A percentile compares a stretch with the other conserved stretches of the same genome.
Conservation (phyloP, 2,113 vertebrate genomes). For the Hippotragus niger region DNA sequence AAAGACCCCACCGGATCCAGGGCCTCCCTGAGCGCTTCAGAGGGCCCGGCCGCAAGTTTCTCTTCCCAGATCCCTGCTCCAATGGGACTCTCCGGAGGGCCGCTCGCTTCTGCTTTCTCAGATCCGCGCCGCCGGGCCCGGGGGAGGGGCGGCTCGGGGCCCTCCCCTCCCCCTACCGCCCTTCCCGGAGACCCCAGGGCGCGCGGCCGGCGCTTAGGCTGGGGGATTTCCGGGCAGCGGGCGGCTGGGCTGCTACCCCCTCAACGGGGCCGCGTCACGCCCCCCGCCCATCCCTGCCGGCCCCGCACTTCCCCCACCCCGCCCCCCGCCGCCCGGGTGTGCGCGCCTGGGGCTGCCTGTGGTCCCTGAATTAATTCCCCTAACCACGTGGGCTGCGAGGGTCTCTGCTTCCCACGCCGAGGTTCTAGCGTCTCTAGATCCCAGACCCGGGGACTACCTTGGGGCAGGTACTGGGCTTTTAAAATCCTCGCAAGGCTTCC, state of each 20-base stretch:
- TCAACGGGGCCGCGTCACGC: background rate
- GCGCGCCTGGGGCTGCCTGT: background rate
- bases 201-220: background rate
- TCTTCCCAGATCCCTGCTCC: constrained; percentile 15
- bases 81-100: rapidly evolving
- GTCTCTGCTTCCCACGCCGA: background rate
- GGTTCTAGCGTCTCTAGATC: background rate
- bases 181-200: background rate
- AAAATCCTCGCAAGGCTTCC: background rate
- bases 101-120: constrained; percentile 42
- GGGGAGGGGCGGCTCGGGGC: background rate
- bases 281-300: rapidly evolving
- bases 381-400: background rate
- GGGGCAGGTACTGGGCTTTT: background rate
- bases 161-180: background rate
- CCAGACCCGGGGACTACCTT: background rate
- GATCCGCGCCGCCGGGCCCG: rapidly evolving
- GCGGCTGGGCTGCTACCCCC: background rate
- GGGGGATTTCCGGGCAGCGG: background rate
- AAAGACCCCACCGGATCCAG: background rate
- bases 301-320: no score
- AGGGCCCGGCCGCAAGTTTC: constrained; percentile 15
- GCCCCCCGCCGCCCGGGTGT: background rate
- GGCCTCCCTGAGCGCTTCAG: background rate
- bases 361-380: background rate